phyloP scores from a whole-genome alignment of 1,140 invertebrate species.

The Drosophila albomicans region DNA sequence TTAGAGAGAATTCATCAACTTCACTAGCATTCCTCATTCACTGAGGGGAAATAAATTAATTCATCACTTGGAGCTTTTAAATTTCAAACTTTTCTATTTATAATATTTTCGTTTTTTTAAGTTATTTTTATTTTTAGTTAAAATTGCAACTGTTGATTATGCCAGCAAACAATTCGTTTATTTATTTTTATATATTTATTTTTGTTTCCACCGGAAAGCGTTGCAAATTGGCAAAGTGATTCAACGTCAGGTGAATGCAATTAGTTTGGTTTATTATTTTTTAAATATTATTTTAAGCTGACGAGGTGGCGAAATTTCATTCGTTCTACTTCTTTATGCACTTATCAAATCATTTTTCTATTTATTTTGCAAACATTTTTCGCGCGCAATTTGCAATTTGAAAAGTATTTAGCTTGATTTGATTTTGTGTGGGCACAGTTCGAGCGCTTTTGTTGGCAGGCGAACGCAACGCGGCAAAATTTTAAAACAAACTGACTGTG shows the following conservation, averaged over 20 bases:
- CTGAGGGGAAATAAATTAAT: neutral
- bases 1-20: neutral
- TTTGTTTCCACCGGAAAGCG: conserved; percentile 17
- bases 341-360: neutral
- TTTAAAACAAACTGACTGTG: conserved; percentile 83
- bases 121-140: neutral
- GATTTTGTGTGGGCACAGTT: neutral
- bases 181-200: conserved; percentile 13
- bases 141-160: neutral
- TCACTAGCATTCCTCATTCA: neutral
- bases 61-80: neutral
- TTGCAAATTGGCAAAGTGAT: conserved; percentile 34
- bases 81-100: neutral
- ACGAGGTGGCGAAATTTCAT: conserved; percentile 5
- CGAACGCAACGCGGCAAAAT: conserved; percentile 72
- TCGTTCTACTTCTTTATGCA: conserved; percentile 1
- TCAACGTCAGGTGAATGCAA: conserved; percentile 14
- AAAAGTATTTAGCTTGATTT: conserved; percentile 24
- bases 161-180: conserved; percentile 18
- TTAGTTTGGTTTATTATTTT: conserved; percentile 1
- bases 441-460: conserved; percentile 14
- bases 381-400: conserved; percentile 21
- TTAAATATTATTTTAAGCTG: conserved; percentile 1
- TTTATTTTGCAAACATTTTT: neutral
- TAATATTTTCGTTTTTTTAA: neutral